Conservation (phyloP, 2,113 vertebrate genomes). For the Centropristis striata region DNA sequence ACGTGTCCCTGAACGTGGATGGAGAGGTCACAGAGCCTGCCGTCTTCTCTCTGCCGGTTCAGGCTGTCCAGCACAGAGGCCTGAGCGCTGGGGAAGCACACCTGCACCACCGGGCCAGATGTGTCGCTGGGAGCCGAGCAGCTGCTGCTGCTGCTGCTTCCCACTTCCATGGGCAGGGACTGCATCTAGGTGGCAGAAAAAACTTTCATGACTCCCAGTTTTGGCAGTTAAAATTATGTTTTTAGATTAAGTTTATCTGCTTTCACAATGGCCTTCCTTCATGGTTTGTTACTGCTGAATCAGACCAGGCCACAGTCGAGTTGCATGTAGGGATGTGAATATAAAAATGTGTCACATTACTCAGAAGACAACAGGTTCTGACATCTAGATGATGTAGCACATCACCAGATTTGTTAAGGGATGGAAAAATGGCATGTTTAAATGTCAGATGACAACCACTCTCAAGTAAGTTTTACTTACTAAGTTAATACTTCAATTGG, state of each 20-base stretch:
- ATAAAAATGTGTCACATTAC: background rate
- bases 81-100: slow-evolving; percentile 91
- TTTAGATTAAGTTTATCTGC: background rate
- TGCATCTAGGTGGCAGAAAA: slow-evolving; percentile 62
- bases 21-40: slow-evolving; percentile 89
- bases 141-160: slow-evolving; percentile 75
- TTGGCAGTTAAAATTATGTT: background rate
- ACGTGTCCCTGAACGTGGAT: slow-evolving; percentile 89
- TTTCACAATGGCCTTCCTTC: too few species aligned
- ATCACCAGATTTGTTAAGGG: too few species aligned
- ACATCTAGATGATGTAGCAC: too few species aligned
- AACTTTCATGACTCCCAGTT: background rate
- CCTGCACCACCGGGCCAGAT: slow-evolving; percentile 84
- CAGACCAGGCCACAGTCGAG: background rate
- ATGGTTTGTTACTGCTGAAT: background rate
- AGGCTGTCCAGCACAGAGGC: slow-evolving; percentile 90
- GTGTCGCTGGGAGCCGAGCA: slow-evolving; percentile 61
- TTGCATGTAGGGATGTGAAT: background rate
- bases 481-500: too few species aligned
- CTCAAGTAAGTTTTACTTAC: too few species aligned
- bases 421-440: too few species aligned
- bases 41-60: slow-evolving; percentile 92
- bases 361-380: too few species aligned
- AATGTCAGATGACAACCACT: too few species aligned
- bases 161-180: slow-evolving; percentile 72